Conservation (phyloP, 2,888 invertebrate genomes). For the Augochlorella aurata region DNA sequence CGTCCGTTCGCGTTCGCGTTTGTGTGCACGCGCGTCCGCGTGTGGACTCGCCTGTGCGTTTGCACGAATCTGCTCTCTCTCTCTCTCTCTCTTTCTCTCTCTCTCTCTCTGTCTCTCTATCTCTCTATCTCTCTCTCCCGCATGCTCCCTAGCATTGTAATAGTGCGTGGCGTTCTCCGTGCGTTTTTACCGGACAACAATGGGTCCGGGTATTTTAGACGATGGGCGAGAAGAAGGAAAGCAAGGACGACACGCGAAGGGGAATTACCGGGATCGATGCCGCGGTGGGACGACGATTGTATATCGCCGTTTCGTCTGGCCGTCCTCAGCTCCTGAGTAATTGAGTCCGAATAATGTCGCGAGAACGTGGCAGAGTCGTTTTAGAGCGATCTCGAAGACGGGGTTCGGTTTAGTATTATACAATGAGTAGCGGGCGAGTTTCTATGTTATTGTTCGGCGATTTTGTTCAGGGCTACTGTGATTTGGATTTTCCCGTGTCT, state of each 20-base stretch:
- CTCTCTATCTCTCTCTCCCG: background rate
- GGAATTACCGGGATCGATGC: conserved; percentile 36
- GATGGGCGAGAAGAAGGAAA: conserved; percentile 31
- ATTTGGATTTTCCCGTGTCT: too few species aligned
- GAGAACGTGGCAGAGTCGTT: background rate
- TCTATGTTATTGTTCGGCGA: background rate
- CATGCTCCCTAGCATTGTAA: conserved; percentile 30
- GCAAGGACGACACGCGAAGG: conserved; percentile 15
- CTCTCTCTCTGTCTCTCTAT: background rate
- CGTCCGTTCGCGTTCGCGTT: background rate
- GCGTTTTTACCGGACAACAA: conserved; percentile 54
- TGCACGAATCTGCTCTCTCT: background rate
- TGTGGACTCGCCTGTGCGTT: too few species aligned
- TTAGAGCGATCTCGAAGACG: background rate
- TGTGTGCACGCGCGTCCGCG: background rate
- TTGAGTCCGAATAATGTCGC: background rate
- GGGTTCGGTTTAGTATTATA: background rate
- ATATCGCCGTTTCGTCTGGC: conserved; percentile 21
- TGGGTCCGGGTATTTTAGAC: conserved; percentile 53
- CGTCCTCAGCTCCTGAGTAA: conserved; percentile 19
- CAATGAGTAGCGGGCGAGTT: background rate
- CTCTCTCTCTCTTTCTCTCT: background rate
- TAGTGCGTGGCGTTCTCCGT: conserved; percentile 41
- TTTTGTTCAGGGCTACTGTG: too few species aligned
- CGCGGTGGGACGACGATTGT: background rate